phyloP scores from a whole-genome alignment of 1,140 invertebrate species.

The Trichonephila clavata region DNA sequence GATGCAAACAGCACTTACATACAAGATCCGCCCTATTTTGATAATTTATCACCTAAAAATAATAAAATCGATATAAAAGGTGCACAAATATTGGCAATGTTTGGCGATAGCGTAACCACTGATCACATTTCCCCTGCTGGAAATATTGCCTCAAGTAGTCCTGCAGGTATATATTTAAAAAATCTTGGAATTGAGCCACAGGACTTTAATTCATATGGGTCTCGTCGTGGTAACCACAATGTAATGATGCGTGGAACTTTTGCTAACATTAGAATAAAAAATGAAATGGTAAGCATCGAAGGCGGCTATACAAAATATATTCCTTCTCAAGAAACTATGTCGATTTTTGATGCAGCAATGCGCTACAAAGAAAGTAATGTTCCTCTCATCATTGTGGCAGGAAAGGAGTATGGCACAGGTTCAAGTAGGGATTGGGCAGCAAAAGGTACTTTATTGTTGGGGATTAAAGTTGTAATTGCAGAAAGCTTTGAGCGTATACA shows the following conservation, averaged over 20 bases:
- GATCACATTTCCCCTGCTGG: conserved; percentile 84
- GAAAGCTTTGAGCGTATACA: conserved; percentile 84
- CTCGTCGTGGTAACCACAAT: conserved; percentile 83
- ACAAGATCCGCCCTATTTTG: conserved; percentile 83
- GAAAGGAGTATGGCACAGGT: conserved; percentile 77
- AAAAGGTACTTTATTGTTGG: conserved; percentile 83
- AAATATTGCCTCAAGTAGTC: conserved; percentile 82
- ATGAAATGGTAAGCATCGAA: conserved; percentile 80
- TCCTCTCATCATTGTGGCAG: conserved; percentile 78
- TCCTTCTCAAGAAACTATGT: conserved; percentile 81
- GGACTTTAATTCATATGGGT: conserved; percentile 84
- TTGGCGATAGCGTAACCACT: conserved; percentile 82
- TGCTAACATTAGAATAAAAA: conserved; percentile 84
- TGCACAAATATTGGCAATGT: conserved; percentile 81
- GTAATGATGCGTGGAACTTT: conserved; percentile 84
- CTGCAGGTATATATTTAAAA: conserved; percentile 82
- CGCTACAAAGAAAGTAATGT: conserved; percentile 68
- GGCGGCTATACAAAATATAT: conserved; percentile 82
- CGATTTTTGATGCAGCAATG: conserved; percentile 76
- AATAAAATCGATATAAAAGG: conserved; percentile 79
- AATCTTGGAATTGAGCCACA: conserved; percentile 80
- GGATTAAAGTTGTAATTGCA: conserved; percentile 82
- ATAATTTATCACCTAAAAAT: conserved; percentile 82
- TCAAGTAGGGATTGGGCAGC: conserved; percentile 84
- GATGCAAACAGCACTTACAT: conserved; percentile 83